A percentile compares a stretch with the other conserved stretches of the same genome.
phyloP scores from a whole-genome alignment of 2,888 invertebrate genomes.

The Hypsopygia costalis region DNA sequence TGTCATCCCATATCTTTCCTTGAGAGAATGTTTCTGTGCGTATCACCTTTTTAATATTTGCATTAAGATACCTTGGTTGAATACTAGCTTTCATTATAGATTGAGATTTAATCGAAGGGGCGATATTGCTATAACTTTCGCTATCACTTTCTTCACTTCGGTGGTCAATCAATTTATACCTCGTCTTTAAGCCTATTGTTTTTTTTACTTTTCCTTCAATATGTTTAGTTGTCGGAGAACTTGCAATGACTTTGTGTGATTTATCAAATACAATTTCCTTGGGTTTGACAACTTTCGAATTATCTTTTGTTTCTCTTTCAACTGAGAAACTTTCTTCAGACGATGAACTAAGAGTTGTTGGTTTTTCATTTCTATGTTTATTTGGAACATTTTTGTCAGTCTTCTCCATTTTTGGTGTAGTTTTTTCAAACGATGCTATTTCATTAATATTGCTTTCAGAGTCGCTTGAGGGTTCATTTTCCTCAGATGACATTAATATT shows the following conservation, averaged over 20 bases:
- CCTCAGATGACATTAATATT: conserved; percentile 25
- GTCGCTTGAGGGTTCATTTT: conserved; percentile 5
- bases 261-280: no score
- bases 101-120: neutral
- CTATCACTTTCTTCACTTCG: neutral
- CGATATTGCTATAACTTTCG: no score
- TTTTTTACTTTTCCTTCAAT: no score
- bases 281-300: no score
- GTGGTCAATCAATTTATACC: neutral
- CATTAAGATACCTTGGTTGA: conserved; percentile 1
- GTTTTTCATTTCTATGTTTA: neutral
- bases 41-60: conserved; percentile 25
- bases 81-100: conserved; percentile 4
- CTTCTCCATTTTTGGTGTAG: neutral
- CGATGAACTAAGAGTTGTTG: neutral
- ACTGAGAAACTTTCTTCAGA: neutral
- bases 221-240: neutral
- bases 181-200: neutral
- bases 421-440: neutral
- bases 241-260: neutral
- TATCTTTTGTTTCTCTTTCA: no score
- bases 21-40: conserved; percentile 28
- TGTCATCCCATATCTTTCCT: conserved; percentile 32
- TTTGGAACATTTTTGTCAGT: neutral
- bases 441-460: no score